These are phyloP conservation scores for Neostethus bicornis DNA, from an alignment of 2,797 vertebrate species.

Conservation along the genomic window DNA sequence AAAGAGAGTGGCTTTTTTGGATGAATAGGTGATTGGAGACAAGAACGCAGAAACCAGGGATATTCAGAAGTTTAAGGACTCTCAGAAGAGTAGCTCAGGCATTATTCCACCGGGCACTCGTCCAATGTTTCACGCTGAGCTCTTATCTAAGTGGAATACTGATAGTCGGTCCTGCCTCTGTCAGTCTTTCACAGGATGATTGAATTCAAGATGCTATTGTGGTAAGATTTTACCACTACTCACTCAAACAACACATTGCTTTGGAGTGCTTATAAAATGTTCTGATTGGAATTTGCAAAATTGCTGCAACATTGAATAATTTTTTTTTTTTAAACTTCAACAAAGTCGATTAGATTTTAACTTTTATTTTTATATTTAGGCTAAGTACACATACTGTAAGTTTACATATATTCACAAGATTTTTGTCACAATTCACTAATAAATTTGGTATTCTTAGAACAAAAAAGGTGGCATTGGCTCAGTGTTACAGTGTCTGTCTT, in stretches of 20 bases:
- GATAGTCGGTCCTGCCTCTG: conserved; percentile 56
- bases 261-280: conserved; percentile 13
- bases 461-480: too few species aligned
- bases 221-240: conserved; percentile 25
- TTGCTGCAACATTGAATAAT: too few species aligned
- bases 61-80: conserved; percentile 19
- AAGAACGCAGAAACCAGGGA: not conserved
- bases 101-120: conserved; percentile 32
- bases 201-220: conserved; percentile 47
- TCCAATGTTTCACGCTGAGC: conserved; percentile 40
- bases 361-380: too few species aligned
- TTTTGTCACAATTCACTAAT: too few species aligned
- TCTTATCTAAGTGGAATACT: conserved; percentile 58
- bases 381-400: too few species aligned
- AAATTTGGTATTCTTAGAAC: too few species aligned
- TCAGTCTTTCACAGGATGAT: conserved; percentile 22
- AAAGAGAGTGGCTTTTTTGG: conserved; percentile 13
- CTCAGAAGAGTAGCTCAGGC: conserved; percentile 4
- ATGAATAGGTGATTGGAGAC: conserved; percentile 2
- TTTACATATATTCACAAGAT: too few species aligned
- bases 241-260: conserved; percentile 1
- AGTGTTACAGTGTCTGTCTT: too few species aligned
- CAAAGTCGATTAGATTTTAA: too few species aligned
- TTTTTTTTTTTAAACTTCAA: too few species aligned
- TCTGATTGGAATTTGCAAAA: too few species aligned